Evolutionary conservation across 2,113 vertebrate genomes (phyloP).

Genomic region (Saccopteryx leptura): DNA sequence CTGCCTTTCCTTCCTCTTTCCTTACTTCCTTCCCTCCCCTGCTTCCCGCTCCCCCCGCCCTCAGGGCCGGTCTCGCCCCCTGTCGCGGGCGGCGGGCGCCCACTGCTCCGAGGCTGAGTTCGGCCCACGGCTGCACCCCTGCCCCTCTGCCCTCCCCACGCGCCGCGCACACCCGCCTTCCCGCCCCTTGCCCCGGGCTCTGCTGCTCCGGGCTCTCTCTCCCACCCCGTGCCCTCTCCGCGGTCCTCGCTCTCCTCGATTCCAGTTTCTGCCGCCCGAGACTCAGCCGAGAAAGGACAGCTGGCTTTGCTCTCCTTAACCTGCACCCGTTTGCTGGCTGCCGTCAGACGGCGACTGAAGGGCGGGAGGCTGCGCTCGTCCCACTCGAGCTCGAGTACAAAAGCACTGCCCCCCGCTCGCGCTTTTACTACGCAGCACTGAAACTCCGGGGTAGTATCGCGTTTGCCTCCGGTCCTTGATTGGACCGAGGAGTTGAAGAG

Average conservation of each 20-base stretch:
- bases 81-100: not conserved
- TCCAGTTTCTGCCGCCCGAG: not conserved
- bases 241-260: not conserved
- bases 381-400: not conserved
- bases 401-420: conserved; percentile 44
- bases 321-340: conserved; percentile 36
- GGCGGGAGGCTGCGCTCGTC: not conserved
- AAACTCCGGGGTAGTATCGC: not conserved
- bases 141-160: not conserved
- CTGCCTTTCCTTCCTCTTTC: conserved; percentile 69
- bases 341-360: not conserved
- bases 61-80: not conserved
- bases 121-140: rapidly evolving
- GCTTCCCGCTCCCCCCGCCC: not conserved
- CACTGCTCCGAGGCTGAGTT: not conserved
- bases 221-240: not conserved
- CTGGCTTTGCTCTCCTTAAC: not conserved
- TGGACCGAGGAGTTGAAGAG: not conserved
- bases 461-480: not conserved
- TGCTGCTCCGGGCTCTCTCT: not conserved
- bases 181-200: not conserved
- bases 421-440: not conserved
- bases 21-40: conserved; percentile 20
- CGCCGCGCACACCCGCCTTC: not conserved
- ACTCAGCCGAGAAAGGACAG: not conserved